Conservation (phyloP, 2,113 vertebrate species). For the Podarcis muralis region DNA sequence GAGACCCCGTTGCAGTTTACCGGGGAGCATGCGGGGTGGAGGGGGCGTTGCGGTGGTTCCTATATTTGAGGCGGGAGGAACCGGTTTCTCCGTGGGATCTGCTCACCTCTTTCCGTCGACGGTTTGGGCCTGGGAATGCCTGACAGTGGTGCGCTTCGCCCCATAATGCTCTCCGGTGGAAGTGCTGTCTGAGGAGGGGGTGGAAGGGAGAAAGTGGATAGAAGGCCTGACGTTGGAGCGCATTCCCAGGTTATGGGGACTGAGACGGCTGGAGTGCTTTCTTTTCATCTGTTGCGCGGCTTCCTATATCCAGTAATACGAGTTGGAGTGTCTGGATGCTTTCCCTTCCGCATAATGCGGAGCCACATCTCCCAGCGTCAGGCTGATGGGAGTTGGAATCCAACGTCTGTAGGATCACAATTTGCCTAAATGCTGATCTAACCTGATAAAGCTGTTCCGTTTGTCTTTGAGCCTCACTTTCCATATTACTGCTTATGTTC, state of each 20-base stretch:
- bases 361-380: too few relatives aligned
- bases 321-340: background rate
- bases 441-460: background rate
- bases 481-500: background rate
- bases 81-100: background rate
- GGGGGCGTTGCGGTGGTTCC: background rate
- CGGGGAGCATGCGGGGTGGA: accelerated
- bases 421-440: background rate
- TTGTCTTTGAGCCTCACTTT: too few relatives aligned
- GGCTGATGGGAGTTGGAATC: too few relatives aligned
- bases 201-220: background rate
- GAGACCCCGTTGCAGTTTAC: accelerated
- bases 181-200: background rate
- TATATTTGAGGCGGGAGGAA: background rate
- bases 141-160: background rate
- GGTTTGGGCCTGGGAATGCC: background rate
- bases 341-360: background rate
- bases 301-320: background rate
- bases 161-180: background rate
- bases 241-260: background rate
- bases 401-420: background rate
- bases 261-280: background rate
- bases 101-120: background rate
- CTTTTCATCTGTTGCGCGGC: too few relatives aligned
- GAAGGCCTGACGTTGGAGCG: background rate